Evolutionary conservation across 2,888 invertebrate genomes (phyloP).

Genomic region (Oscheius myriophilus): DNA sequence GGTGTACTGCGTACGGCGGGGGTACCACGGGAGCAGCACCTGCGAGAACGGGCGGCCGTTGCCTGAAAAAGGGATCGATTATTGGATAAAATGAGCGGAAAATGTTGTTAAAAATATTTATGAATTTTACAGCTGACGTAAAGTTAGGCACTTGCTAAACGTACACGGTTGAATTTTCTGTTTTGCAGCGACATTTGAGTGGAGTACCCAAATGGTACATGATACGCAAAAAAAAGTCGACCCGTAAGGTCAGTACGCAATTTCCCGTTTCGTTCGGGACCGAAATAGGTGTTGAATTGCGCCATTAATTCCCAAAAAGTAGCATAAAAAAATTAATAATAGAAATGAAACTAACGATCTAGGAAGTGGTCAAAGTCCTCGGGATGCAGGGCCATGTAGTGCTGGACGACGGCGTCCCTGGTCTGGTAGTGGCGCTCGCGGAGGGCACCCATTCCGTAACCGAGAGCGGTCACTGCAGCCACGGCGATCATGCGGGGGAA

Average conservation of each 20-base stretch:
- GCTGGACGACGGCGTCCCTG: constrained; percentile 67
- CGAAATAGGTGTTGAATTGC: too few species aligned
- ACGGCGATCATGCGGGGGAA: constrained; percentile 51
- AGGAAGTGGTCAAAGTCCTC: constrained; percentile 67
- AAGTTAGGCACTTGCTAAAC: too few species aligned
- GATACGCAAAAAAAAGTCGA: too few species aligned
- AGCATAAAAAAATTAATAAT: not conserved
- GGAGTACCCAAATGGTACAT: too few species aligned
- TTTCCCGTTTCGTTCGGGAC: too few species aligned
- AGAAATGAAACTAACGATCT: constrained; percentile 55
- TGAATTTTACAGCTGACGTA: too few species aligned
- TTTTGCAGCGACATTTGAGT: too few species aligned
- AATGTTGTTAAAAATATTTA: not conserved
- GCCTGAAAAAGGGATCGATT: constrained; percentile 39
- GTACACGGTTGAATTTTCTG: too few species aligned
- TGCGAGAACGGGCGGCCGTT: constrained; percentile 66
- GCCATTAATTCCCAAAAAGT: too few species aligned
- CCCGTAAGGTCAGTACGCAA: too few species aligned
- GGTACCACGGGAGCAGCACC: constrained; percentile 69
- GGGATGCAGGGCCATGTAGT: constrained; percentile 67
- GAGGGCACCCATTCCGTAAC: constrained; percentile 58
- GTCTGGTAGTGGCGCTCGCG: constrained; percentile 62
- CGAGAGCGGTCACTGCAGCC: constrained; percentile 48
- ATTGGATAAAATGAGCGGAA: not conserved
- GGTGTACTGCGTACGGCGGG: constrained; percentile 62